Conservation (phyloP, 2,888 invertebrate species). For the Horisme vitalbata region DNA sequence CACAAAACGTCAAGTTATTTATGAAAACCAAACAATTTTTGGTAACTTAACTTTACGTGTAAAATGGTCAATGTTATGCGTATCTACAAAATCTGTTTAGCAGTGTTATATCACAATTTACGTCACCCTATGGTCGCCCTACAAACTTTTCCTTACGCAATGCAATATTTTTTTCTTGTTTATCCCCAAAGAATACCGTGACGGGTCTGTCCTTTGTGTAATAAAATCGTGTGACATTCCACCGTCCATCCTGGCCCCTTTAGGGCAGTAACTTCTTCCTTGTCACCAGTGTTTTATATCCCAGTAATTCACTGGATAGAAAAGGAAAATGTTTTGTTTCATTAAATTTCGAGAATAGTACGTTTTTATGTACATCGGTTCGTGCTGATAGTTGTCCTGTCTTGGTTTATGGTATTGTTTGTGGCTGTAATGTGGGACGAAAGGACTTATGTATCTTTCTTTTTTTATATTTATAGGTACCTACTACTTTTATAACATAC, state of each 20-base stretch:
- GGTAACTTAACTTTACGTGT: no score
- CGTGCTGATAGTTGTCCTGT: constrained; percentile 18
- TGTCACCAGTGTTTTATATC: constrained; percentile 71
- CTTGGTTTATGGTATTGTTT: constrained; percentile 31
- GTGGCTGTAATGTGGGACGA: constrained; percentile 15
- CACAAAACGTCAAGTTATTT: no score
- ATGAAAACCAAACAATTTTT: no score
- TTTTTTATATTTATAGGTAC: no score
- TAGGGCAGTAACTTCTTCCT: constrained; percentile 67
- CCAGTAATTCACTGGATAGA: constrained; percentile 62
- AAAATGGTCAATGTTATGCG: no score
- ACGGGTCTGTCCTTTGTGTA: constrained; percentile 63
- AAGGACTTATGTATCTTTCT: no score
- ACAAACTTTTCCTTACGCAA: constrained; percentile 41
- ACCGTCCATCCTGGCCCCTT: constrained; percentile 56
- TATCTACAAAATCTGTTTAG: background rate
- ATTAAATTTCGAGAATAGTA: constrained; percentile 49
- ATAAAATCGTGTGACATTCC: constrained; percentile 68
- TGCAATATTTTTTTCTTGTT: constrained; percentile 56
- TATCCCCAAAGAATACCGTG: constrained; percentile 55
- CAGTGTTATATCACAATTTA: constrained; percentile 28
- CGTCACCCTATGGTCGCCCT: constrained; percentile 30
- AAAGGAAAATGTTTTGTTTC: constrained; percentile 60
- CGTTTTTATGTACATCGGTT: constrained; percentile 43
- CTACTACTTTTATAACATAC: no score